Percentiles rank a stretch among this genome's conserved stretches.
These are phyloP conservation scores for Sylvilagus floridanus DNA, from an alignment of 2,797 vertebrate species.

Conservation along the genomic window DNA sequence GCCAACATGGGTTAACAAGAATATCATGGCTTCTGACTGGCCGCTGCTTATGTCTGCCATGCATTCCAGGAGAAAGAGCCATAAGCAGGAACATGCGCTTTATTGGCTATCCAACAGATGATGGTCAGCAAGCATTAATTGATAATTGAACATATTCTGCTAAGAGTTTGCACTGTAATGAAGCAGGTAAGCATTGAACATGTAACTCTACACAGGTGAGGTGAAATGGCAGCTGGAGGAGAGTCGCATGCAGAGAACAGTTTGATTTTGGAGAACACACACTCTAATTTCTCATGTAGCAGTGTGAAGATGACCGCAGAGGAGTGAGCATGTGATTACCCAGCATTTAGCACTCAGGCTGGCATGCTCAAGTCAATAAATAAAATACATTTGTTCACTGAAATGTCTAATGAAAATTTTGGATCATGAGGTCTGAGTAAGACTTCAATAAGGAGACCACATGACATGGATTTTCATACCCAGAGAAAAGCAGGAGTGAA, in stretches of 20 bases:
- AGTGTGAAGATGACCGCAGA: not conserved
- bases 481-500: not conserved
- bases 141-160: not conserved
- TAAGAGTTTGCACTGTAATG: not conserved
- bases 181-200: not conserved
- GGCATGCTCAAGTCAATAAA: not conserved
- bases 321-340: not conserved
- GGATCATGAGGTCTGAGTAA: not conserved
- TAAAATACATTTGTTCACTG: not conserved
- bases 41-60: too few species aligned
- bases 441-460: not conserved
- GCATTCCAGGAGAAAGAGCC: too few species aligned
- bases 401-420: constrained; percentile 27
- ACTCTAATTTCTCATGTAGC: not conserved
- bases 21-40: too few species aligned
- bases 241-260: not conserved
- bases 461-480: not conserved
- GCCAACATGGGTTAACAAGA: too few species aligned
- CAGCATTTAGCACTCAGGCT: not conserved
- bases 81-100: too few species aligned
- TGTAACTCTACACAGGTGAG: not conserved
- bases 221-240: not conserved
- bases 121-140: too few species aligned
- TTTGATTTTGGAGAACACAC: not conserved
- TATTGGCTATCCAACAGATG: too few species aligned